Base-by-base conservation (phyloP, 2,113 vertebrate genomes). In the Tachuris rubrigastra region DNA sequence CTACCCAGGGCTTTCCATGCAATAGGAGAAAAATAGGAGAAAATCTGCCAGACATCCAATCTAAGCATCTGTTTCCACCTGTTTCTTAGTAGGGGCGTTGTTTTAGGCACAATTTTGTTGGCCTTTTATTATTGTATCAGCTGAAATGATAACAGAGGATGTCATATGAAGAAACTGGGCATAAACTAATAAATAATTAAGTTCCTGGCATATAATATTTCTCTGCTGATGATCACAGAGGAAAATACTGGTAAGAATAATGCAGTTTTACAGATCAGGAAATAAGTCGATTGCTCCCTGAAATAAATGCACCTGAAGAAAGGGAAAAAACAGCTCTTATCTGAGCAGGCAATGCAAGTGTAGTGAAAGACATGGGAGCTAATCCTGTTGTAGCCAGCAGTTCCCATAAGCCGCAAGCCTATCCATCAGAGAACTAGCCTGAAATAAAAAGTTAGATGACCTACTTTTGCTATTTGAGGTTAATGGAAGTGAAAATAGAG, bases 141-240 rank as follows among this genome's bases (percentile, higher is more conserved):
- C 25, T 81, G 73, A 91, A 91, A 60, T 60, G 6, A 15, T 27
- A 65, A 60, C 23, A 37, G 28, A 62, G 42, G 60, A 87, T 69
- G 42, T 15, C 37, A 8, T n/a, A 27, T 28, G 23, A 92, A 81
- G 30, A 71, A 91, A 35, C 16, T 67, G 30, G 33, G 28, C 42
- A 33, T 27, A 52, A 85, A 1, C 5, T 89, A 81, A 81, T 89
- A 47, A 91, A 94, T 85, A 95, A 93, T 96, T 93, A 72, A 95
- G 42, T 1, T 63, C 16, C 42, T 52, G 23, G 9, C 16, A 49
- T 5, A 24, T 16, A 76, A 5, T 37, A 74, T 81, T 84, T 74
- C 25, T 20, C 73, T 42, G 30, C 15, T 87, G 81, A 63, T 52
- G 18, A 47, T 82, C 60, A 62, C 13, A 81, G 50, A 92, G 46